Conservation (phyloP, 37 sponge, comb jelly and placozoan species). For the Ephydatia muelleri region DNA sequence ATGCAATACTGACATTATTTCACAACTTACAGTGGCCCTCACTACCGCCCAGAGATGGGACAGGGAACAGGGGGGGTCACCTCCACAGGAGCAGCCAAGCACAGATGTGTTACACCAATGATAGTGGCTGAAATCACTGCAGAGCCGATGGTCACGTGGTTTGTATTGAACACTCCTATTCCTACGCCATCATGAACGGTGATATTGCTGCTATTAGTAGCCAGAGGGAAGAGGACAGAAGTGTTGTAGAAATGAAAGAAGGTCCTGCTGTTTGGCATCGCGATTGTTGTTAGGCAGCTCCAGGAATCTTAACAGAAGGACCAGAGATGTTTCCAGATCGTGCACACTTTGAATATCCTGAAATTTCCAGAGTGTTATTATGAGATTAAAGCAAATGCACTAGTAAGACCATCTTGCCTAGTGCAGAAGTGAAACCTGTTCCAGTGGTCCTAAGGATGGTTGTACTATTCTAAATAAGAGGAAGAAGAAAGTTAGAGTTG, state of each 20-base stretch:
- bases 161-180: too few species aligned
- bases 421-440: not conserved
- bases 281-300: slow-evolving; percentile 2
- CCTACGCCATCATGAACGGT: not conserved
- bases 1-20: too few species aligned
- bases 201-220: not conserved
- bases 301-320: slow-evolving; percentile 19
- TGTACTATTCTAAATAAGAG: not conserved
- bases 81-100: slow-evolving; percentile 16
- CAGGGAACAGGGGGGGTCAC: not conserved
- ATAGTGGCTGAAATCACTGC: slow-evolving; percentile 31
- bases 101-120: not conserved
- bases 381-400: not conserved
- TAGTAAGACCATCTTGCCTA: not conserved
- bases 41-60: not conserved
- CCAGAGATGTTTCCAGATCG: not conserved
- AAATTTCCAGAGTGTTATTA: too few species aligned
- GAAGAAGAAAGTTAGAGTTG: not conserved
- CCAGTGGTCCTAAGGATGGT: not conserved
- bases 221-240: slow-evolving; percentile 38
- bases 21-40: not conserved
- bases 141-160: slow-evolving; percentile 15
- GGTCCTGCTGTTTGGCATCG: not conserved
- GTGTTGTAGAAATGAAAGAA: slow-evolving; percentile 30
- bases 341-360: not conserved